Evolutionary conservation across 2,113 vertebrate genomes (phyloP), one percentile per base, ranked within the genome.

Genomic region (Sinocyclocheilus anshuiensis): DNA sequence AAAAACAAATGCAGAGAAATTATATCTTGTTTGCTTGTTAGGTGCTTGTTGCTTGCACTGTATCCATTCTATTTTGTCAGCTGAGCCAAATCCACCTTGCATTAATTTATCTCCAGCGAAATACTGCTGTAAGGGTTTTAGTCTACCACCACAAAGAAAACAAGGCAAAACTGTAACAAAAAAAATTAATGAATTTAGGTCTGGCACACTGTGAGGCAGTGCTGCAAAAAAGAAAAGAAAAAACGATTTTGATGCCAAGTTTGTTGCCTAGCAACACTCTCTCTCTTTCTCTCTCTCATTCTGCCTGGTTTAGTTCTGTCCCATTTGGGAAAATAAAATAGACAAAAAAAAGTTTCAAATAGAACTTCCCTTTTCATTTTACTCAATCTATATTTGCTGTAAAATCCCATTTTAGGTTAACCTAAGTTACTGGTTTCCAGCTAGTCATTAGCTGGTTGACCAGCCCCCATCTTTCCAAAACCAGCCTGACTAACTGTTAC

Each of bases 191-290:
- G 48, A 71, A 72, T 83, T 83, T 20, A 39, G 29, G 74, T 39
- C 29, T 83, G 81, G 67, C 65, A 57, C 67, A 26, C 45, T 20
- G 48, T 36, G 48, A 83, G 79, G 77, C 81, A 42, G 24, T 50
- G 48, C 57, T 57, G 77, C n/a, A 12, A 22, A 61, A 59, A 80
- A 72, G 20, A 15, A 15, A 26, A 29, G 2, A 65, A 39, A 26
- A 87, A 57, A 80, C 87, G 2, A 79, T 61, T 90, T 9, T 53
- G 82, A 90, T 90, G 91, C 84, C 67, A 87, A 85, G 71, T 71
- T 85, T 89, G 92, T 93, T 93, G 90, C 92, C 88, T 80, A 86
- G 92, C 89, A 93, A 94, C 92, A 22, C 72, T 86, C 53, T 26
- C 24, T 22, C 72, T 86, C 53, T 26, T 9, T 77, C 75, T 53